A percentile compares a stretch with the other conserved stretches of the same genome.
Evolutionary conservation across 2,113 vertebrate genomes (phyloP).

Genomic region (Psephotus haematonotus): DNA sequence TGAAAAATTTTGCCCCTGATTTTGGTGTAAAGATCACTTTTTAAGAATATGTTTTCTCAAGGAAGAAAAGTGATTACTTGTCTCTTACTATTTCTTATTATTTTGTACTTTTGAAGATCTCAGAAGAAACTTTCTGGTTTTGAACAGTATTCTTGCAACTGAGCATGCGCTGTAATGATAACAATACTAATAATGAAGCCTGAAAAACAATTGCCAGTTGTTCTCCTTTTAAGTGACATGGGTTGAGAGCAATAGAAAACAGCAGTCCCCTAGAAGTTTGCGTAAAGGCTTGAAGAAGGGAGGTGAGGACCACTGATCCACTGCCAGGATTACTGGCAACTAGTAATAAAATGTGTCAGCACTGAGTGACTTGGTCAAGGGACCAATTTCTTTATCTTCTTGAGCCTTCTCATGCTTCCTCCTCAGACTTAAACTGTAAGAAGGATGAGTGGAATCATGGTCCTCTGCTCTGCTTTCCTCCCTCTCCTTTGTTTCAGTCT

Average conservation of each 20-base stretch:
- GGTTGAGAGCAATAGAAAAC: not conserved
- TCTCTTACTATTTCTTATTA: not conserved
- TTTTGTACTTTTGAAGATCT: not conserved
- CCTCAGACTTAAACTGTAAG: not conserved
- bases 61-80: not conserved
- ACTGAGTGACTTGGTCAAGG: not conserved
- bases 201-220: not conserved
- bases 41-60: not conserved
- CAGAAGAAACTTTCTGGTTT: not conserved
- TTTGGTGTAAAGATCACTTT: not conserved
- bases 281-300: not conserved
- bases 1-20: not conserved
- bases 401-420: not conserved
- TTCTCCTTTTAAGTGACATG: not conserved
- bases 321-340: not conserved
- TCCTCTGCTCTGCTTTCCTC: not conserved
- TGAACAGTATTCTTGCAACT: not conserved
- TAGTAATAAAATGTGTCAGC: not conserved
- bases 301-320: not conserved
- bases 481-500: not conserved
- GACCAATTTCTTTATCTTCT: not conserved
- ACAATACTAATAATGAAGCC: not conserved
- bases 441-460: not conserved
- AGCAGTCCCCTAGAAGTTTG: not conserved
- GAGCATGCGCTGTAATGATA: not conserved